Percentiles rank a stretch among this genome's conserved stretches.
Conservation (phyloP, 2,797 vertebrate genomes). For the Gymnoscopelus microlampas region DNA sequence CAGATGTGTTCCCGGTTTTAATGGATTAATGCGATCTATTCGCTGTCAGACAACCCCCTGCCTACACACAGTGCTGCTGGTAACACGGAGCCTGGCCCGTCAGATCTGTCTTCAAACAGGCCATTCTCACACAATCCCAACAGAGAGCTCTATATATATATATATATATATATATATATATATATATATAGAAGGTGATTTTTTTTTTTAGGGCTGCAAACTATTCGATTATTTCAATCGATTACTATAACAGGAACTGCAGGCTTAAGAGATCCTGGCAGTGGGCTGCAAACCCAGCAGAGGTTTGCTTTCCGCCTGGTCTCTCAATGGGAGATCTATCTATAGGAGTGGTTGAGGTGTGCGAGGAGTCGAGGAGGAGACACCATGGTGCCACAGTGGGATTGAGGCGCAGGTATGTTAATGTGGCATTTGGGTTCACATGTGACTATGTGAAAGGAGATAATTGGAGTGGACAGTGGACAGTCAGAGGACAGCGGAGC, state of each 20-base stretch:
- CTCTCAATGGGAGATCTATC: constrained; percentile 54
- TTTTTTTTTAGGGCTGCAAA: no score
- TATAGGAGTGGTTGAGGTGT: no score
- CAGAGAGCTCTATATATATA: constrained; percentile 43
- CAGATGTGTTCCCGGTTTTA: no score
- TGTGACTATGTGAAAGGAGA: constrained; percentile 67
- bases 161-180: no score
- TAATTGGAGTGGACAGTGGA: constrained; percentile 70
- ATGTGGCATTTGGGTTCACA: constrained; percentile 80
- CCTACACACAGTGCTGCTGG: constrained; percentile 2
- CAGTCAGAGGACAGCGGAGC: constrained; percentile 57
- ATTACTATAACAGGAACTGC: no score
- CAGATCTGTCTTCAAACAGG: constrained; percentile 24
- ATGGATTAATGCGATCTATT: background rate
- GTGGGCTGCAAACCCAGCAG: no score
- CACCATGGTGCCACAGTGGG: constrained; percentile 42
- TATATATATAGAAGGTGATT: no score
- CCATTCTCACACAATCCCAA: constrained; percentile 26
- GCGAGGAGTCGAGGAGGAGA: constrained; percentile 32
- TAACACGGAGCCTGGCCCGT: constrained; percentile 13
- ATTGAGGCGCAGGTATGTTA: constrained; percentile 46
- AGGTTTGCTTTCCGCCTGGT: no score
- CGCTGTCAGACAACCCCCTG: background rate
- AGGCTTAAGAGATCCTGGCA: no score
- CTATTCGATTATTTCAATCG: no score